These are phyloP conservation scores for Cheilosia variabilis DNA, from an alignment of 2,888 invertebrate genomes.

Conservation along the genomic window DNA sequence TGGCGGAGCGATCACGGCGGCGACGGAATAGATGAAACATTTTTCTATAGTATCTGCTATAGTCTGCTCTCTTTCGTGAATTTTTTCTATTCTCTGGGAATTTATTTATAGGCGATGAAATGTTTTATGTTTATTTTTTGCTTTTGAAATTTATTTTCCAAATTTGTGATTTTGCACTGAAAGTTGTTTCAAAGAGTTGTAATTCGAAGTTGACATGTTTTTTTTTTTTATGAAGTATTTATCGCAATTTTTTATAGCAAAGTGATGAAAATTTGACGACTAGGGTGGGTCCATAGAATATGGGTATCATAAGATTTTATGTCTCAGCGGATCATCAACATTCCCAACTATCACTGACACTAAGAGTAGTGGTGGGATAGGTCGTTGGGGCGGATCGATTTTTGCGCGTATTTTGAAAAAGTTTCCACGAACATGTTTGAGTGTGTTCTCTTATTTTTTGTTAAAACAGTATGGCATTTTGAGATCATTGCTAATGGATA, in stretches of 20 bases:
- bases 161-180: constrained; percentile 42
- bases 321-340: neutral
- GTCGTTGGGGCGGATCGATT: constrained; percentile 33
- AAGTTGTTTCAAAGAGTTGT: constrained; percentile 44
- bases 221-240: constrained; percentile 14
- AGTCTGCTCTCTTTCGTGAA: constrained; percentile 20
- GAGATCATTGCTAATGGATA: constrained; percentile 26
- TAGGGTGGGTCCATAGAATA: neutral
- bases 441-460: neutral
- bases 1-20: constrained; percentile 64
- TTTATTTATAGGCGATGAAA: constrained; percentile 69
- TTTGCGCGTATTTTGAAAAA: neutral
- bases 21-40: constrained; percentile 70
- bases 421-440: neutral
- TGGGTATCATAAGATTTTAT: constrained; percentile 18
- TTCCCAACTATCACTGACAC: neutral
- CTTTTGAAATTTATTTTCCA: constrained; percentile 23
- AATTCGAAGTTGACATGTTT: constrained; percentile 12
- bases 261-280: constrained; percentile 49
- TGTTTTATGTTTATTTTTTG: constrained; percentile 18
- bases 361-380: constrained; percentile 14
- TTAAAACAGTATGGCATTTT: neutral
- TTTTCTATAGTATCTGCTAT: constrained; percentile 18
- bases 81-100: constrained; percentile 45
- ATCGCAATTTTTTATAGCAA: constrained; percentile 21